Conservation (phyloP, 2,113 vertebrate genomes). For the Bagarius yarrelli region DNA sequence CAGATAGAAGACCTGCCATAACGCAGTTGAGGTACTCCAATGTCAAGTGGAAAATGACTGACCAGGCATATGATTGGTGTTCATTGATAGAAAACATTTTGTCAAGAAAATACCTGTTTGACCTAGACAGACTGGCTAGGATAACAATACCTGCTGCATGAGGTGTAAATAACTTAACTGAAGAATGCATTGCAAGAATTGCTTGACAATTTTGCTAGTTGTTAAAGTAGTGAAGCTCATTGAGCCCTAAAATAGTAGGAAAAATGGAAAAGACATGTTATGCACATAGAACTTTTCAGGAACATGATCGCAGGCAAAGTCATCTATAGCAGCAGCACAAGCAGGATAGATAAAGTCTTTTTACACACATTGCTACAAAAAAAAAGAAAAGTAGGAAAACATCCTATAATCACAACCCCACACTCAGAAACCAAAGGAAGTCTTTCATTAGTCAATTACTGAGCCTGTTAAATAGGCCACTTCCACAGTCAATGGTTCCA, state of each 20-base stretch:
- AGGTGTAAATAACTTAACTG: not conserved
- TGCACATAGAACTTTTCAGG: not conserved
- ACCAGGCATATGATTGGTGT: not conserved
- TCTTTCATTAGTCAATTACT: constrained; percentile 79
- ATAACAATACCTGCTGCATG: not conserved
- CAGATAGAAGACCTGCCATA: too few species aligned
- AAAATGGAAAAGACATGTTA: not conserved
- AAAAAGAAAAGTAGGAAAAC: not conserved
- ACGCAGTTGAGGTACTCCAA: not conserved
- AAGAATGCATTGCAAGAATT: not conserved
- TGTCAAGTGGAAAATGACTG: not conserved
- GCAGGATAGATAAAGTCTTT: not conserved
- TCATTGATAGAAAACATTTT: not conserved
- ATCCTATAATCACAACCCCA: constrained; percentile 34
- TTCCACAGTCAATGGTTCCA: constrained; percentile 68
- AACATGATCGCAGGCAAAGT: not conserved
- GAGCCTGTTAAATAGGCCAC: constrained; percentile 69
- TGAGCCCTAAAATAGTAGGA: not conserved
- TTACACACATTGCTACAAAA: not conserved
- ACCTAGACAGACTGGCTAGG: not conserved
- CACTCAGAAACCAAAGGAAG: constrained; percentile 66
- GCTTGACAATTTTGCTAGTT: not conserved
- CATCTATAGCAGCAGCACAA: not conserved
- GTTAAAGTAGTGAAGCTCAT: too few species aligned
- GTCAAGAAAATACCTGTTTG: not conserved